Base-by-base conservation (phyloP, 2,113 vertebrate species). In the Anolis sagrei region DNA sequence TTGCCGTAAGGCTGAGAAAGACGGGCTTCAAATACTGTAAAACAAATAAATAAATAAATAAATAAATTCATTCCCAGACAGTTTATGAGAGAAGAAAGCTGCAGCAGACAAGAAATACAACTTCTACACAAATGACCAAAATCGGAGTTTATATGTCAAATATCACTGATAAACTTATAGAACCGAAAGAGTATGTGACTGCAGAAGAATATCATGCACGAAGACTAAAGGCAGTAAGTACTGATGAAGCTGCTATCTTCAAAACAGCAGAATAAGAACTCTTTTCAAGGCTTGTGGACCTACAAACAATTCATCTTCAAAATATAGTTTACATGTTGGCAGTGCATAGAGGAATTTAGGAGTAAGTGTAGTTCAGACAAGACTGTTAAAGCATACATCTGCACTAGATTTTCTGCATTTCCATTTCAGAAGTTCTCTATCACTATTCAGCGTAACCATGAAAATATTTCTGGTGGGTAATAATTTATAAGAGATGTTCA, bases 81-180 rank as follows among this genome's bases (percentile, higher is more conserved):
- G 94, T 93, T 68, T 81, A 91, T 87, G 76, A 95, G 89, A 98
- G 89, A 93, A 95, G 87, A 83, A 96, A 93, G 27, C 7, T 1
- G 2, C 97, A 97, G 89, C 98, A 99, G 94, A 98, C 97, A 86
- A 44, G 82, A 11, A 97, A 95, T 88, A 94, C 89, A 80, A 95
- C 93, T 74, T 97, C 97, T 4, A 99, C 98, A 76, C 99, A 99
- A 95, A 99, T 98, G 97, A 97, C 96, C 80, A 97, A 96, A 87
- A 95, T 96, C 83, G 97, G 97, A 92, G 97, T 98, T 79, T 98
- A 97, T 91, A 91, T 99, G 34, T 97, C 98, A 93, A 97, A 96
- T 75, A 51, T 89, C 68, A 95, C 93, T 19, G 98, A 99, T 95
- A 98, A 93, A 91, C 85, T 98, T 80, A 7, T 98, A 82, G 84